A percentile compares a stretch with the other conserved stretches of the same genome.
These are phyloP conservation scores for Cenopis cana DNA, from an alignment of 2,888 invertebrate genomes.

Conservation along the genomic window DNA sequence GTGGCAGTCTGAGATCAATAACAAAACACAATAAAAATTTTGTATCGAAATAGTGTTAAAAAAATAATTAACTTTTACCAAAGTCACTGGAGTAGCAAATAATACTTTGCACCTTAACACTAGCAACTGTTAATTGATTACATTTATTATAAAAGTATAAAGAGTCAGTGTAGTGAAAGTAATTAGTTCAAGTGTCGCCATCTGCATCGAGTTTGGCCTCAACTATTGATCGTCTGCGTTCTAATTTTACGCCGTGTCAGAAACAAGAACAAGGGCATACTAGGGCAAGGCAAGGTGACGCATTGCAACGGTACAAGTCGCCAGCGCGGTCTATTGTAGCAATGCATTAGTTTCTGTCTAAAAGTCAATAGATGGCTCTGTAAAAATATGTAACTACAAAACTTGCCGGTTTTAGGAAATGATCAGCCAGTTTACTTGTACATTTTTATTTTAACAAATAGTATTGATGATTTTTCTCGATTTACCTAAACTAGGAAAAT, in stretches of 20 bases:
- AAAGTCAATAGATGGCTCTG: conserved; percentile 70
- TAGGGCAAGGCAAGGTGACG: conserved; percentile 55
- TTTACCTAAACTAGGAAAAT: too few species aligned
- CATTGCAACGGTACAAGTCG: conserved; percentile 54
- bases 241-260: conserved; percentile 61
- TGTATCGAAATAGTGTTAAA: neutral
- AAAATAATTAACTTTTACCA: neutral
- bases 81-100: neutral
- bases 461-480: neutral
- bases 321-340: conserved; percentile 55
- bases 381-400: conserved; percentile 2
- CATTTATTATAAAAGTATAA: neutral
- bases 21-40: conserved; percentile 23
- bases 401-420: neutral
- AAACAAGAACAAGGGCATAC: conserved; percentile 48
- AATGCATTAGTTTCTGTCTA: conserved; percentile 52
- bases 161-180: neutral
- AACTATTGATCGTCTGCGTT: conserved; percentile 72
- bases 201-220: conserved; percentile 56
- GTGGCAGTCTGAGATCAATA: conserved; percentile 46
- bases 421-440: neutral
- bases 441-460: neutral
- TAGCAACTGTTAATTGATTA: neutral
- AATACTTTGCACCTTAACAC: neutral
- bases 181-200: conserved; percentile 62